Evolutionary conservation across 2,888 invertebrate species (phyloP).

Genomic region (Frankliniella intonsa): DNA sequence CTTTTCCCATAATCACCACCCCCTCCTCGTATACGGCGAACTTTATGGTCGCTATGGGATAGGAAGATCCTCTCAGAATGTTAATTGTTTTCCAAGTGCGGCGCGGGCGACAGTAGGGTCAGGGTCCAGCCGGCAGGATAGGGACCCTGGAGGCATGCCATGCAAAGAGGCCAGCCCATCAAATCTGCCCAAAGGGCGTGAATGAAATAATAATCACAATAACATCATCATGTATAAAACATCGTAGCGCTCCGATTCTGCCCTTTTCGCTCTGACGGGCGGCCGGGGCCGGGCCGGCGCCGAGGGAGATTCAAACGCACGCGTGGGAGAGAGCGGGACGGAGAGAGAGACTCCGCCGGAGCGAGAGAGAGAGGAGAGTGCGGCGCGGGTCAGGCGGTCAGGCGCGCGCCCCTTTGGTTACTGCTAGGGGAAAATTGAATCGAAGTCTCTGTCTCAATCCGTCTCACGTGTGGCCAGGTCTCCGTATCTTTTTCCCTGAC

Average conservation of each 20-base stretch:
- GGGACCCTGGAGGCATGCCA: not conserved
- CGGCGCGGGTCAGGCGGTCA: not conserved
- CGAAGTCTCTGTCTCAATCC: no score
- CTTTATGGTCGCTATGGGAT: not conserved
- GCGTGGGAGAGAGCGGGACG: no score
- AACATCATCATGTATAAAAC: not conserved
- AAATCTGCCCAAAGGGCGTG: constrained; percentile 1
- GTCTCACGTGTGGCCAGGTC: no score
- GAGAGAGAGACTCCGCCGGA: not conserved
- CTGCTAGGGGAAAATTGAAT: not conserved
- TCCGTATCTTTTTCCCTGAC: no score
- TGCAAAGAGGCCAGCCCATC: not conserved
- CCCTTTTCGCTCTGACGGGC: not conserved
- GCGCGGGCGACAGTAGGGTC: not conserved
- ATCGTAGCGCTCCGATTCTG: not conserved
- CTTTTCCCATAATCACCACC: not conserved
- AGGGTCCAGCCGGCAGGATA: not conserved
- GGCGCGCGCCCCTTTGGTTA: no score
- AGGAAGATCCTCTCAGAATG: not conserved
- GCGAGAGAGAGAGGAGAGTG: not conserved
- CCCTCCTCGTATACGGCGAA: not conserved
- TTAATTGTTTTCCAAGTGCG: not conserved
- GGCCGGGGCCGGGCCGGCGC: not conserved
- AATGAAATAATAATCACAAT: not conserved
- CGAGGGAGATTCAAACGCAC: no score